A percentile compares a stretch with the other conserved stretches of the same genome.
phyloP scores from a whole-genome alignment of 2,113 vertebrate species.

The Lophura nycthemera region DNA sequence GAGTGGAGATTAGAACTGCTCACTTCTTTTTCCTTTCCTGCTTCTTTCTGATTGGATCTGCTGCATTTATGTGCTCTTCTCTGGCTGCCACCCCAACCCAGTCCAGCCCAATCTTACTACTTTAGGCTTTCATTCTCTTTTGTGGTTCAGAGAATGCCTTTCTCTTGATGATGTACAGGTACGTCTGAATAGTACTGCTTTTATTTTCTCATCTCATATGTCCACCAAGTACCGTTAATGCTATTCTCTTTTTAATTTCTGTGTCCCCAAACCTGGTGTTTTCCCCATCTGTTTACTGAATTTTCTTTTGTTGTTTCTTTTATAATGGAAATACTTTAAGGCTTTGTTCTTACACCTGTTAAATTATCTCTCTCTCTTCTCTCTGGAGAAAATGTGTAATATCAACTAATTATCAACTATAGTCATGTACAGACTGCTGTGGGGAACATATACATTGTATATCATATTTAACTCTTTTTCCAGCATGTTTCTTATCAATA shows the following conservation, averaged over 20 bases:
- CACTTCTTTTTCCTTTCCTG: slow-evolving; percentile 9
- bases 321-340: neutral
- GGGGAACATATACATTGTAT: neutral
- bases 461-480: neutral
- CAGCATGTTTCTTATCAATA: neutral
- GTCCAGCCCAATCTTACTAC: neutral
- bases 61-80: neutral
- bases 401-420: neutral
- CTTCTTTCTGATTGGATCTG: slow-evolving; percentile 8
- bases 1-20: neutral
- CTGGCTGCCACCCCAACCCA: neutral
- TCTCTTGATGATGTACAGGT: slow-evolving; percentile 47
- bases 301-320: neutral
- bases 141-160: slow-evolving; percentile 16
- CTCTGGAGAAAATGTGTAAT: neutral
- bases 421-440: neutral
- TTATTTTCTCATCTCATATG: neutral
- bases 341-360: neutral
- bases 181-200: neutral
- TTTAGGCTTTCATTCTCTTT: slow-evolving; percentile 36
- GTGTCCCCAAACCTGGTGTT: neutral
- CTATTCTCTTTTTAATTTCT: neutral
- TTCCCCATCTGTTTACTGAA: neutral
- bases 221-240: neutral
- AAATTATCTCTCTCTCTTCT: neutral